A percentile compares a stretch with the other conserved stretches of the same genome.
Conservation (phyloP, 1,140 invertebrate species). For the Caenorhabditis brenneri region DNA sequence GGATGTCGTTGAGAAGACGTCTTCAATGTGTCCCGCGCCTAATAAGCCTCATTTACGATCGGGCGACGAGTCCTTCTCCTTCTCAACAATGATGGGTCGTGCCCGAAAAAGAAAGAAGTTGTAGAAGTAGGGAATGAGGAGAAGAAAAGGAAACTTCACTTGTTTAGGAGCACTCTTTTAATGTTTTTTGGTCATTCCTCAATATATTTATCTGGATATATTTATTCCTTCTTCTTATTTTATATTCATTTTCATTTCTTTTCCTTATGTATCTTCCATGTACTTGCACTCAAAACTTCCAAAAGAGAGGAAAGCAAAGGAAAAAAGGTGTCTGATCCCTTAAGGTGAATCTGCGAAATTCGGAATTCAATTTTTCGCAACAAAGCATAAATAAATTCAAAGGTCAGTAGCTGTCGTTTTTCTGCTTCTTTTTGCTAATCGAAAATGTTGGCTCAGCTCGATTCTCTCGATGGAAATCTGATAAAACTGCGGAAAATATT, state of each 20-base stretch:
- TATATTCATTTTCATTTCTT: not conserved
- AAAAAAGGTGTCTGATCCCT: not conserved
- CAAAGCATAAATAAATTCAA: conserved; percentile 1
- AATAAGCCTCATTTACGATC: conserved; percentile 42
- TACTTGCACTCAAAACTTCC: not conserved
- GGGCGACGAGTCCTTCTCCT: not conserved
- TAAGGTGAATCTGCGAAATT: not conserved
- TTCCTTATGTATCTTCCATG: not conserved
- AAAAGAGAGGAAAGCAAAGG: not conserved
- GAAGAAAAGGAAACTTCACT: not conserved
- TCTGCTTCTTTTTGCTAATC: conserved; percentile 16
- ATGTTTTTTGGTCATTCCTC: conserved; percentile 20
- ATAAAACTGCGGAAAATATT: conserved; percentile 21
- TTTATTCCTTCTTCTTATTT: not conserved
- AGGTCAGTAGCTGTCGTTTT: not conserved
- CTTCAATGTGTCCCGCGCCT: conserved; percentile 28
- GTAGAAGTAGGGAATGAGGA: not conserved
- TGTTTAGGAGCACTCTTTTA: conserved; percentile 14
- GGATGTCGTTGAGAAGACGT: not conserved
- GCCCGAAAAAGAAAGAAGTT: not conserved
- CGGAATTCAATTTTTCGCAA: conserved; percentile 4
- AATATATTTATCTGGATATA: not conserved
- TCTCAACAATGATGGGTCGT: conserved; percentile 14
- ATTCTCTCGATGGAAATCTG: not conserved
- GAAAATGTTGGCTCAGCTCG: not conserved